Base-by-base conservation (phyloP, 2,797 vertebrate genomes). In the Pangasius krempfi region DNA sequence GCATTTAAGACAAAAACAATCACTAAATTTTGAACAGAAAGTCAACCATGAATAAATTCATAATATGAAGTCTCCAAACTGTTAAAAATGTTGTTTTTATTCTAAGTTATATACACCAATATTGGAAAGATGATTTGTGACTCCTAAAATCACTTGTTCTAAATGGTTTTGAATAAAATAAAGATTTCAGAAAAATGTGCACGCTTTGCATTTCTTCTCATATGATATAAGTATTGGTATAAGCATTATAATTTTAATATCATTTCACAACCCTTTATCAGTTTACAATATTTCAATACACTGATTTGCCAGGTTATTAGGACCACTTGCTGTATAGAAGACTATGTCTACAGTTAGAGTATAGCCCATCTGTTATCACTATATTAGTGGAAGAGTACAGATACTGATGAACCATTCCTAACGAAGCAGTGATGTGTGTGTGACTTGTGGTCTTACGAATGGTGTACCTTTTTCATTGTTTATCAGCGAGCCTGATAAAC, bases 111-210 rank as follows among this genome's bases (percentile, higher is more conserved):
- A 95, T 95, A 94, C 95, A 94, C 90, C 94, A 88, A 88, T 86
- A 81, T 90, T 93, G 90, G 92, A 93, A 93, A 91, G 89, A 94
- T 91, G 91, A 94, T 95, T 94, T 95, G 94, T 95, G 94, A 94
- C 92, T 93, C 92, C 90, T 95, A 93, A 93, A 94, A 90, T 92
- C 87, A 91, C 90, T 92, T 96, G 96, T 96, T 95, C 92, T 91
- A 89, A 92, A 89, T 93, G 92, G 93, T 92, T 92, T 94, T 96
- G 93, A 96, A 96, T 96, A 96, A 97, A 96, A 94, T 85, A 89
- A 94, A 94, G 94, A 93, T 93, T 93, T 92, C 80, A 44, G 76
- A 75, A 87, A 60, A 83, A 73, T 8, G 5, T 52, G 44, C 20
- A 37, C 5, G 1, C 18, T 22, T 85, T 40, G 27, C 13, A 3